These are phyloP conservation scores for Opisthocomus hoazin DNA, from an alignment of 2,113 vertebrate genomes.

Conservation along the genomic window DNA sequence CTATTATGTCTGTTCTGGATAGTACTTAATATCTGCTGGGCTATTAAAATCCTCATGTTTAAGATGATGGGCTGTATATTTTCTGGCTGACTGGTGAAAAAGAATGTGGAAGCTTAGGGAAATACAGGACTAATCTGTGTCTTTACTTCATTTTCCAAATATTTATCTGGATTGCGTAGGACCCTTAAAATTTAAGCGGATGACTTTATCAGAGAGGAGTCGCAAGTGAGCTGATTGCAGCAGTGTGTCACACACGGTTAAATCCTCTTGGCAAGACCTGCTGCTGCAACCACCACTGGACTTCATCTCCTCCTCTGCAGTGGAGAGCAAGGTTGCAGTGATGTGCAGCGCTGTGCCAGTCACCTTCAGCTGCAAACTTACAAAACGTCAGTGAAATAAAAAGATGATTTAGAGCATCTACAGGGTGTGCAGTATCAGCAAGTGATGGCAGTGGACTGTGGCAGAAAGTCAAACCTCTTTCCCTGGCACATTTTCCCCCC, in stretches of 20 bases:
- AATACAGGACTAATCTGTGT: not conserved
- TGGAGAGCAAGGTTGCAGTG: not conserved
- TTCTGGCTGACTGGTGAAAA: not conserved
- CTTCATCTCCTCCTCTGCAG: not conserved
- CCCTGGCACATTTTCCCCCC: not conserved
- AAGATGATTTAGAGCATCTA: not conserved
- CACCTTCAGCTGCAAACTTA: not conserved
- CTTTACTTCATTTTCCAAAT: not conserved
- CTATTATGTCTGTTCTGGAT: not conserved
- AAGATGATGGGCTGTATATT: not conserved
- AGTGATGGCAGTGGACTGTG: not conserved
- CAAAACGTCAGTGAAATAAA: not conserved
- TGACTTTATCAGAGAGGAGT: not conserved
- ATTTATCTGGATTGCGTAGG: fast-evolving
- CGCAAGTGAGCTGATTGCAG: not conserved
- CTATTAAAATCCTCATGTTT: not conserved
- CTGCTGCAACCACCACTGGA: not conserved
- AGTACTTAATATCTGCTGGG: not conserved
- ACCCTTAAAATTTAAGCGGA: not conserved
- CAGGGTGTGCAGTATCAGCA: not conserved
- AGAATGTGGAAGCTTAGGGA: not conserved
- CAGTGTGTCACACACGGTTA: not conserved
- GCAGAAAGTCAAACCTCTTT: not conserved
- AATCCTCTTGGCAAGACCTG: not conserved
- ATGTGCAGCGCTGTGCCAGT: not conserved